phyloP scores from a whole-genome alignment of 1,140 invertebrate genomes.

The Caerostris darwini region DNA sequence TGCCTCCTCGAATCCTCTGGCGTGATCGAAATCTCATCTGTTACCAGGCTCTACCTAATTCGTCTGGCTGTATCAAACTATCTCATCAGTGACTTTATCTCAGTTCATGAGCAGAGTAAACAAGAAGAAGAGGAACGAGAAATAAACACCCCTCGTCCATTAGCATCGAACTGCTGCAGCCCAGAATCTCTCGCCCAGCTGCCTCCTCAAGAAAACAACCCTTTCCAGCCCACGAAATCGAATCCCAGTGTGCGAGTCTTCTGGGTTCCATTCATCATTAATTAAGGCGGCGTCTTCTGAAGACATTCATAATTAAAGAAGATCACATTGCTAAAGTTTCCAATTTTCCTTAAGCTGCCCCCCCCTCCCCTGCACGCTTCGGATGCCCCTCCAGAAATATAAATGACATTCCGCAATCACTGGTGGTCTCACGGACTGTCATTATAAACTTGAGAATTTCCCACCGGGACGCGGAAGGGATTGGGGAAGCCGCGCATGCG shows the following conservation, averaged over 20 bases:
- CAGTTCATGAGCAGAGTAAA: conserved; percentile 6
- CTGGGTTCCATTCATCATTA: neutral
- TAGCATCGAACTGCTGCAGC: neutral
- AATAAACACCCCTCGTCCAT: neutral
- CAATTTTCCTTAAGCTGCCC: neutral
- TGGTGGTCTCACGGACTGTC: neutral
- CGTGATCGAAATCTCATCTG: neutral
- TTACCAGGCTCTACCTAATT: neutral
- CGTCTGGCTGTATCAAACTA: neutral
- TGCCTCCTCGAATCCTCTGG: neutral
- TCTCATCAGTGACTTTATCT: neutral
- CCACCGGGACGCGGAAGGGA: neutral
- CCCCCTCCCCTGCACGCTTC: neutral
- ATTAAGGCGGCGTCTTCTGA: neutral
- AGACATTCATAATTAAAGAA: neutral
- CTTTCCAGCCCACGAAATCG: neutral
- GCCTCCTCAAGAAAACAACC: no score
- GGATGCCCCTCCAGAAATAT: neutral
- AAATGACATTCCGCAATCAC: neutral
- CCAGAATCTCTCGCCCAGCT: no score
- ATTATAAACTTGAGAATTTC: neutral
- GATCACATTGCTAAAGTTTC: neutral
- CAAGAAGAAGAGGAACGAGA: neutral
- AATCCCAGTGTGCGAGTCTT: neutral
- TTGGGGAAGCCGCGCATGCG: neutral